A percentile compares a stretch with the other conserved stretches of the same genome.
phyloP scores from a whole-genome alignment of 1,140 invertebrate species.

The Varroa destructor region DNA sequence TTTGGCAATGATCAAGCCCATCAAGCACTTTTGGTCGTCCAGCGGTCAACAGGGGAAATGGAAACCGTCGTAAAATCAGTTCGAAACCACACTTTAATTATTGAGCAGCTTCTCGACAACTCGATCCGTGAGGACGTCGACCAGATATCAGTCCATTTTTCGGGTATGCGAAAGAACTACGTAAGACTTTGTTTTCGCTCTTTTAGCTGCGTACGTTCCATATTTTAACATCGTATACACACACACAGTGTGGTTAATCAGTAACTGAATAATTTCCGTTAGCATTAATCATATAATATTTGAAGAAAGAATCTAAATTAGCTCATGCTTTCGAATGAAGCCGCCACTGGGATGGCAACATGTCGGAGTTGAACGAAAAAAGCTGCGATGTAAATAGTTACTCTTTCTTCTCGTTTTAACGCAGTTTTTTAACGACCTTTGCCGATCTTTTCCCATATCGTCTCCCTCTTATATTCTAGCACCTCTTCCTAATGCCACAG shows the following conservation, averaged over 20 bases:
- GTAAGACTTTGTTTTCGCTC: constrained; percentile 32
- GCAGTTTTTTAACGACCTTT: too few species aligned
- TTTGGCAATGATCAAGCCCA: constrained; percentile 88
- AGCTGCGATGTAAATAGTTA: too few species aligned
- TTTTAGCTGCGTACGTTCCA: neutral
- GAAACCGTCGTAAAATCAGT: constrained; percentile 45
- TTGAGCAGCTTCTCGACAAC: constrained; percentile 25
- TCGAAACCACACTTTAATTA: constrained; percentile 32
- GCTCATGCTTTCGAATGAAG: too few species aligned
- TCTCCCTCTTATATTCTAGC: neutral
- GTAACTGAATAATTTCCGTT: too few species aligned
- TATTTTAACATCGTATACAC: too few species aligned
- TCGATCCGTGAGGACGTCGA: constrained; percentile 29
- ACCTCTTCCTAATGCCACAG: constrained; percentile 23
- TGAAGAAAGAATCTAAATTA: too few species aligned
- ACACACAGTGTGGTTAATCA: too few species aligned
- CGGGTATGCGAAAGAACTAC: constrained; percentile 31
- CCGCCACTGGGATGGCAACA: too few species aligned
- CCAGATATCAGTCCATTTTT: constrained; percentile 40
- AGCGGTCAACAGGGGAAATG: constrained; percentile 60
- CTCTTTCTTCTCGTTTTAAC: too few species aligned
- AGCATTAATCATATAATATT: too few species aligned
- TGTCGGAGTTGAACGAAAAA: too few species aligned
- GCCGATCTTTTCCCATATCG: too few species aligned
- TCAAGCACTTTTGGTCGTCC: constrained; percentile 65